Base-by-base conservation (phyloP, 2,797 vertebrate species). In the Botia kubotai region DNA sequence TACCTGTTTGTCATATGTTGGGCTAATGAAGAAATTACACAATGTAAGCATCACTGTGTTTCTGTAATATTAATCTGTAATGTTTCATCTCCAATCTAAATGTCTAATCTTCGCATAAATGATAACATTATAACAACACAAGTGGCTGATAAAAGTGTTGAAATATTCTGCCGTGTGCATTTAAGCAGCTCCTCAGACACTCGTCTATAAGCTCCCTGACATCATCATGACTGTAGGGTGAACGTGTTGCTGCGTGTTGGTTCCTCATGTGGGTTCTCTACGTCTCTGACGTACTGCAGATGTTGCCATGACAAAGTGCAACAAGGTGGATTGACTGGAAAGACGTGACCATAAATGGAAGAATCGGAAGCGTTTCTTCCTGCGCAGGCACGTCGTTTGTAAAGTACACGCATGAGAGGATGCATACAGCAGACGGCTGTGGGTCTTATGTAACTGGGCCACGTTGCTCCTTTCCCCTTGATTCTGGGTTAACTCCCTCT, bases 401-500 rank as follows among this genome's bases (percentile, higher is more conserved):
- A 33, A 73, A 73, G 78, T 6, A 6, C 65, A 62, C 75, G 80
- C 75, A 13, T 85, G 83, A 69, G 75, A 73, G 36, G 50, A 82
- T 58, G 63, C 81, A 84, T 79, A 76, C 87, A 79, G 81, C 80
- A 72, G 71, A 65, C 65, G 65, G 72, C 73, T 63, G 60, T 68
- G 68, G 36, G 60, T 68, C 57, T 84, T 85, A 79, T 55, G n/a
- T 79, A 84, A 87, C 69, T 76, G 7, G 68, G 60, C 80, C 57
- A 85, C 65, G 43, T 77, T 66, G 82, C 83, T 88, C 82, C 74
- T 84, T 85, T 87, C 83, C 79, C 36, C 33, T 5, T 84, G 81
- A 89, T 90, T 89, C 84, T 90, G 83, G 89, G 88, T 87, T 87
- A 84, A 86, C 46, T 85, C 87, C 91, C 89, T 88, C 77, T 72